These are phyloP conservation scores for Conger conger DNA, from an alignment of 2,113 vertebrate genomes.

Conservation along the genomic window DNA sequence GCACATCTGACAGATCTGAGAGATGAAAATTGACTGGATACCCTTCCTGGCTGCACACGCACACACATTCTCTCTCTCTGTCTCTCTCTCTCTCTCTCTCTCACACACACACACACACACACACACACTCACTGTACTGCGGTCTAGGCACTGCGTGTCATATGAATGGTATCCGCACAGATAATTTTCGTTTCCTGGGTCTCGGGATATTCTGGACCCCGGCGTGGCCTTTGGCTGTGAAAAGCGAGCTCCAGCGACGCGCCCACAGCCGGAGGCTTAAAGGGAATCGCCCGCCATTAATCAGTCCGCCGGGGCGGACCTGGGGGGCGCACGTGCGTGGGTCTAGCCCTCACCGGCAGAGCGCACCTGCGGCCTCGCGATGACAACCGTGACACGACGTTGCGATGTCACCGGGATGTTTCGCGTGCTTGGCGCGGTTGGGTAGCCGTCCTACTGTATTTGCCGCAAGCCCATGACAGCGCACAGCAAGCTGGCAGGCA, in stretches of 20 bases:
- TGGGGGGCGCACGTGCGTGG: slow-evolving; percentile 1
- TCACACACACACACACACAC: background rate
- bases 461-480: slow-evolving; percentile 1
- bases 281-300: background rate
- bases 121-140: background rate
- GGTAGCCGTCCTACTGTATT: background rate
- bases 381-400: background rate
- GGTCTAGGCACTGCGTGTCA: background rate
- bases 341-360: background rate
- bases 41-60: too few species aligned
- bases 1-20: background rate
- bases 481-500: slow-evolving; percentile 13
- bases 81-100: too few species aligned
- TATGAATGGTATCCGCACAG: background rate
- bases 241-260: background rate
- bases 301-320: slow-evolving; percentile 20
- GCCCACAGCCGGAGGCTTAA: background rate
- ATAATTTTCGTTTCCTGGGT: background rate
- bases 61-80: too few species aligned
- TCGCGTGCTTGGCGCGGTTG: background rate
- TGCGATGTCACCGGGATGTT: background rate
- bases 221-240: background rate
- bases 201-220: background rate
- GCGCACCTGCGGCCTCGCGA: background rate
- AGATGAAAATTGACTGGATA: background rate